Evolutionary conservation across 2,888 invertebrate genomes (phyloP), one percentile per base, ranked within the genome.

Genomic region (Amorpha juglandis): DNA sequence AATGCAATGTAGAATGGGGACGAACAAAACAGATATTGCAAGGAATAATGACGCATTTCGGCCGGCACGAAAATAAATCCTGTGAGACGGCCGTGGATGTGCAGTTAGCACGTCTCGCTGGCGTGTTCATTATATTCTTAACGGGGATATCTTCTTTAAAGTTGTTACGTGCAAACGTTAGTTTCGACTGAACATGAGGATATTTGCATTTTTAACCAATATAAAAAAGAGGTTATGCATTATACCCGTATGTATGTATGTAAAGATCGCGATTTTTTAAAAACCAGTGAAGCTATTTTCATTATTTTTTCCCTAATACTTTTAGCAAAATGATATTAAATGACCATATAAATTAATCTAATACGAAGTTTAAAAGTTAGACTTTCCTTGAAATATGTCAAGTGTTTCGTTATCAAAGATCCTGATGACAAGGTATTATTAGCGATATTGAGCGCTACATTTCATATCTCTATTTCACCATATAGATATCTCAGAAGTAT

Each of bases 1-100:
- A 78, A 79, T 84, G 83, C 84, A 83, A 76, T 79, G 76, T 75
- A 70, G 72, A 70, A 75, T 71, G 70, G 63, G 73, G 74, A 71
- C 75, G 78, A 74, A 78, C 76, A 78, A 77, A 67, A 64, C 52
- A 62, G 50, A 53, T 58, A 47, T 62, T 64, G 64, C 67, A 67
- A 67, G 38, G 48, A 38, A 51, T 53, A 63, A 67, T 64, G 64
- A 74, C 69, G 73, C 73, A 74, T 55, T 53, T 55, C 66, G 45
- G 68, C 68, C 53, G 47, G 55, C n/a, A 48, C 16, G 48, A 67
- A 74, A 75, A 67, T 67, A 65, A 64, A 63, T 45, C 63, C 65
- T 64, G 63, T 33, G 53, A 68, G 58, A 69, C 65, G 64, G 21
- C 64, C 71, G 71, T 70, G 69, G 67, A 67, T 63, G 62, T 47